phyloP scores from a whole-genome alignment of 2,113 vertebrate species.

The Dasyprocta punctata region DNA sequence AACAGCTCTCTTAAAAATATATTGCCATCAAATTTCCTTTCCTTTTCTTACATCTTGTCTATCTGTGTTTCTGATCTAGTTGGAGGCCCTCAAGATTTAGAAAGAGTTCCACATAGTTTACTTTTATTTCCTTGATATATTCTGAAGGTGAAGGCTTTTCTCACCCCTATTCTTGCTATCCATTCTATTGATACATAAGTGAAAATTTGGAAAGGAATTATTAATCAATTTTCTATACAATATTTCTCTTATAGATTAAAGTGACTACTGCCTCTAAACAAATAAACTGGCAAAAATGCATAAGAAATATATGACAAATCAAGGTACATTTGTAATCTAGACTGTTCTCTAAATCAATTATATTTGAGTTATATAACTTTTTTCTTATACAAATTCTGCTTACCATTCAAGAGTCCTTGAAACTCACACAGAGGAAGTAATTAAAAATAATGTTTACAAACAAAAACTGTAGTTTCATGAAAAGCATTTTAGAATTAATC shows the following conservation, averaged over 20 bases:
- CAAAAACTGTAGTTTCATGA: slow-evolving; percentile 23
- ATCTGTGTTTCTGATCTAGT: neutral
- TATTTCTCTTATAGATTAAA: neutral
- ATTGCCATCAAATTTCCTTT: neutral
- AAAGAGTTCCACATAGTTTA: neutral
- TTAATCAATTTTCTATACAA: neutral
- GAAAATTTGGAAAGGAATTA: neutral
- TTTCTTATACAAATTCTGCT: neutral
- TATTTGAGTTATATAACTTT: neutral
- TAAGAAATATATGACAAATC: slow-evolving; percentile 15
- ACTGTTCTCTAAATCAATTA: neutral
- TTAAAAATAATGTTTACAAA: neutral
- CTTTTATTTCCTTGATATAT: neutral
- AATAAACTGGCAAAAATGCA: neutral
- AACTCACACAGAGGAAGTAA: slow-evolving; percentile 10
- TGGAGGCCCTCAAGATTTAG: neutral
- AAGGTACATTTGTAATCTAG: neutral
- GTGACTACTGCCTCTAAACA: neutral
- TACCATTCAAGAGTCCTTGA: slow-evolving; percentile 27
- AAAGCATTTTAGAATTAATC: neutral
- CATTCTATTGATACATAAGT: neutral
- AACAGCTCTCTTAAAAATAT: slow-evolving; percentile 8
- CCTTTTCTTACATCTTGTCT: neutral
- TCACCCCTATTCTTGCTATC: neutral
- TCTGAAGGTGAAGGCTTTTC: neutral